These are phyloP conservation scores for Agrotis puta DNA, from an alignment of 2,888 invertebrate species.

Conservation along the genomic window DNA sequence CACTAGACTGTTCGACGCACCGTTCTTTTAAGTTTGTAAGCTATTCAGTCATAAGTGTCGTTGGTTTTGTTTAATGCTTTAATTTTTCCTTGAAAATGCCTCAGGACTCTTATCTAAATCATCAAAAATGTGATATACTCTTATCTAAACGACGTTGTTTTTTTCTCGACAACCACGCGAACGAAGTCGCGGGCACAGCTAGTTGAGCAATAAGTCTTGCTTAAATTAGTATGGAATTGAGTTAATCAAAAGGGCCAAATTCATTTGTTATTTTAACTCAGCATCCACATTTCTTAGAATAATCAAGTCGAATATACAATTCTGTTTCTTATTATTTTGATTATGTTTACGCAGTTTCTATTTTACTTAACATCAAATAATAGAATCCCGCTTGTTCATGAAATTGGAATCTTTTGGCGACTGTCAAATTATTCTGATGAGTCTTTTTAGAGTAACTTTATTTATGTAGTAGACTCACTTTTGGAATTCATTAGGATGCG, in stretches of 20 bases:
- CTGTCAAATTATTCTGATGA: not conserved
- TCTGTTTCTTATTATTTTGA: conserved; percentile 11
- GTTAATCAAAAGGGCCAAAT: not conserved
- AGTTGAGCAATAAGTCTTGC: conserved; percentile 27
- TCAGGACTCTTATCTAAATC: no score
- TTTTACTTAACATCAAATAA: conserved; percentile 4
- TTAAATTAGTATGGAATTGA: conserved; percentile 26
- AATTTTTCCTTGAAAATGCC: no score
- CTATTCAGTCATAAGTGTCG: no score
- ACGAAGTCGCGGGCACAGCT: no score
- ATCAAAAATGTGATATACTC: no score
- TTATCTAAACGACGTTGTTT: no score
- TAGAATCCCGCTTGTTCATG: not conserved
- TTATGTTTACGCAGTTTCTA: conserved; percentile 13
- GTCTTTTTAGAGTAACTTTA: no score
- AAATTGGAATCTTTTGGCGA: not conserved
- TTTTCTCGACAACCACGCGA: no score
- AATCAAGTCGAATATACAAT: conserved; percentile 12
- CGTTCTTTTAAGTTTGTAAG: no score
- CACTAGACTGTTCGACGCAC: no score
- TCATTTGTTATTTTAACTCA: conserved; percentile 17
- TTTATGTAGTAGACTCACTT: no score
- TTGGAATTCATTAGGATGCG: not conserved
- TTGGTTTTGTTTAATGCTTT: no score
- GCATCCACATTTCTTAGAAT: conserved; percentile 18